Evolutionary conservation across 1,140 invertebrate genomes (phyloP), one percentile per base, ranked within the genome.

Genomic region (Anoplolepis gracilipes): DNA sequence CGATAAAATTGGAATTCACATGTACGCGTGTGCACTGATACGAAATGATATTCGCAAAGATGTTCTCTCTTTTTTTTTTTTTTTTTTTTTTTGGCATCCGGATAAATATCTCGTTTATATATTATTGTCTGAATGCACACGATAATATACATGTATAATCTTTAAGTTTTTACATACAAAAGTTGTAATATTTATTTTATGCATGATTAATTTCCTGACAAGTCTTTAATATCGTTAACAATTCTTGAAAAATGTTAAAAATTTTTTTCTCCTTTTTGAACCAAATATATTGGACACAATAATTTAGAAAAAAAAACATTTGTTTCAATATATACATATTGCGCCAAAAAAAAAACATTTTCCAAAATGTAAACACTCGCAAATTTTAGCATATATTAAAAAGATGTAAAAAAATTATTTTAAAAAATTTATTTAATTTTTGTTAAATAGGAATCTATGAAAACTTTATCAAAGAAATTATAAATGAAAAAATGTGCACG

Each of bases 1-100:
- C 22, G 76, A 85, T 85, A 82, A 88, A 77, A 70, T 53, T 67
- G n/a, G 30, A 16, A 39, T 46, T 28, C 16, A 28, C 25, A 28
- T 46, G 19, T 28, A 87, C 11, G n/a, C 39, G 61, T 25, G 46
- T n/a, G 25, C 36, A 19, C 39, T 25, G 72, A 87, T 67, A 73
- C n/a, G 46, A 33, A 30, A 62, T 11, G 5, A 1, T 67, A 77
- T 64, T n/a, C 25, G 42, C 4, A 0, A 13, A 25, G n/a, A 55
- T 11, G 28, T 46, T 39, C 69, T 75, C 65, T 78, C 6, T 36
- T 36, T 76, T 42, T 13, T 36, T 67, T 73, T 36, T 36, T 36
- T 36, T 76, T 36, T 36, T 36, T 76, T 42, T 13, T 36, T 67
- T 73, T 36, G 55, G 36, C 42, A 19, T 72, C 28, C 13, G 8